Conservation (phyloP, 2,797 vertebrate species). For the Phalloptychus januarius region DNA sequence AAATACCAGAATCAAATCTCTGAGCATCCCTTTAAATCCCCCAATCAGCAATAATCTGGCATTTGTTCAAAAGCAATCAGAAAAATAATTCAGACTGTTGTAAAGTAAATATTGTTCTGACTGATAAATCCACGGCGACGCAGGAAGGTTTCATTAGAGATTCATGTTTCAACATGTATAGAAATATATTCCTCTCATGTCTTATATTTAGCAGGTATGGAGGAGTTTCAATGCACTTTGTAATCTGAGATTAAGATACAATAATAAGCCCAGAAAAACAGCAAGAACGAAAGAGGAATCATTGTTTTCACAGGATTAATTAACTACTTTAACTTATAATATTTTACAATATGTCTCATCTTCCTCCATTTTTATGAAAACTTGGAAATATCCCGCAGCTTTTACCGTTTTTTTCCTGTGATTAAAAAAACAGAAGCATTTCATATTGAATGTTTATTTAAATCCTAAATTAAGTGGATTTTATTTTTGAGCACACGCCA, state of each 20-base stretch:
- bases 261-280: not conserved
- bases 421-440: not conserved
- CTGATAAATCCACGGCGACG: slow-evolving; percentile 14
- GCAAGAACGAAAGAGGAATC: slow-evolving; percentile 5
- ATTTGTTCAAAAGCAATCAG: slow-evolving; percentile 35
- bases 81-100: slow-evolving; percentile 44
- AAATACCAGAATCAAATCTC: slow-evolving; percentile 1
- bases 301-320: slow-evolving; percentile 22
- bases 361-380: no score
- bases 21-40: slow-evolving; percentile 44
- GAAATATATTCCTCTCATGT: no score
- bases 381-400: not conserved
- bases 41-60: slow-evolving; percentile 38
- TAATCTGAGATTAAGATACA: not conserved
- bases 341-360: not conserved
- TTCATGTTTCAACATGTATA: slow-evolving; percentile 24
- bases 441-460: not conserved
- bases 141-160: slow-evolving; percentile 39
- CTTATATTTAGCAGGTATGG: not conserved
- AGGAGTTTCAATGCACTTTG: not conserved
- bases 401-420: no score
- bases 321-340: not conserved
- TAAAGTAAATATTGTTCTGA: slow-evolving; percentile 12
- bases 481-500: not conserved
- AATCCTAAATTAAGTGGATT: not conserved